Base-by-base conservation (phyloP, 2,888 invertebrate genomes). In the Eupeodes latifasciatus region DNA sequence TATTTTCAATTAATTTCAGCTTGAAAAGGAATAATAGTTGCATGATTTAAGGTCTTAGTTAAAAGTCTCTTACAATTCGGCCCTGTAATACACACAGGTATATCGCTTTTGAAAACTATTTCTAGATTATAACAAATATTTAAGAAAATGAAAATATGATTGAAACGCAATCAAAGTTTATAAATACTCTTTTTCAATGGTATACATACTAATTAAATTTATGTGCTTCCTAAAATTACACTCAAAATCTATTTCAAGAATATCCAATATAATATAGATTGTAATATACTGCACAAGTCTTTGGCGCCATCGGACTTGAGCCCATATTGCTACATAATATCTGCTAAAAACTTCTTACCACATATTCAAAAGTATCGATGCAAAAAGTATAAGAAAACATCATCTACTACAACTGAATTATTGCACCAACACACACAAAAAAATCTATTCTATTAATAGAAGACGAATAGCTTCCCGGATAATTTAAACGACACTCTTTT, bases 391-490 rank as follows among this genome's bases (percentile, higher is more conserved):
- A 55, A 55, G 57, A 47, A 57, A 59, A 14, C 51, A 59, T 69
- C 27, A 2, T 5, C 12, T 12, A 2, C n/a, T 12, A 5, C 2
- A 19, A 19, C 4, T 55, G 9, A 4, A 55, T 7, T 2, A 53
- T 11, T 40, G 1, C 40, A 40, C 9, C 9, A 40, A 64, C 11
- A 53, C 7, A 14, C 57, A 57, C 27, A 27, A 12, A 11, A 57
- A n/a, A 79, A 14, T 53, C 11, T 10, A 19, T 16, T 51, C 12
- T 72, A 79, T 79, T 72, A 47, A 77, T 57, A 72, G 79, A 72
- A 79, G 71, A 71, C 44, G 53, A 53, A 79, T 80, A 57, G 47
- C 72, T 74, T 64, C 19, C 49, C 62, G 40, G 47, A 62, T 62
- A 10, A 47, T 55, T 64, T 62, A 64, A 62, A 62, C 62, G 34